These are phyloP conservation scores for Tridacna gigas DNA, from an alignment of 2,888 invertebrate species.

Conservation along the genomic window DNA sequence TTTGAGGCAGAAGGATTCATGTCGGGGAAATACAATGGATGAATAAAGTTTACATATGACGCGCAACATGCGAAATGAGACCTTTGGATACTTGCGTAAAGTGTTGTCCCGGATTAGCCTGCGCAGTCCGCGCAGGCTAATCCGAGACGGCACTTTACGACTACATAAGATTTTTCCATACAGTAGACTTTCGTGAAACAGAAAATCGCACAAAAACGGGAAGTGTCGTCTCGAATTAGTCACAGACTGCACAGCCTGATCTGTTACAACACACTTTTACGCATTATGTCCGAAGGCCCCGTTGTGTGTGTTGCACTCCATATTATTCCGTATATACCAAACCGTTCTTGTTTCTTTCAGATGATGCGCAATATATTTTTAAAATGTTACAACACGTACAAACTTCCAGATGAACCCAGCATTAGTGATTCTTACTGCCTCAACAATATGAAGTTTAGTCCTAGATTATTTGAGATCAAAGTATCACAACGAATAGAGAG, in stretches of 20 bases:
- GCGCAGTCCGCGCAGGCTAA: no score
- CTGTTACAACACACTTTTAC: not conserved
- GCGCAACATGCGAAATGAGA: no score
- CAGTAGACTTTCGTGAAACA: not conserved
- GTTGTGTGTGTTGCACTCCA: no score
- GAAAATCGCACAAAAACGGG: not conserved
- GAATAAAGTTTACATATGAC: no score
- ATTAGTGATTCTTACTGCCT: constrained; percentile 78
- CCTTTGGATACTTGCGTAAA: no score
- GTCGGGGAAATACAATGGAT: no score
- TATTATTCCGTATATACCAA: not conserved
- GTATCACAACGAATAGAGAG: constrained; percentile 79
- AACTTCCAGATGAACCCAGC: constrained; percentile 71
- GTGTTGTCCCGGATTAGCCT: no score
- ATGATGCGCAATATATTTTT: constrained; percentile 83
- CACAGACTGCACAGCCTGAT: not conserved
- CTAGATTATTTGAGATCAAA: constrained; percentile 82
- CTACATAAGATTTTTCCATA: no score
- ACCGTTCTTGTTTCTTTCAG: constrained; percentile 63
- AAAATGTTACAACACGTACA: constrained; percentile 83
- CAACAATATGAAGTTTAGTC: constrained; percentile 82
- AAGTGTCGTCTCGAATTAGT: not conserved
- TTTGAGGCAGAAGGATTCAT: no score
- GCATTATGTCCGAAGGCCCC: no score
- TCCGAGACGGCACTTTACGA: no score